Percentiles rank a stretch among this genome's conserved stretches.
These are phyloP conservation scores for Tyto alba DNA, from an alignment of 2,113 vertebrate genomes.

Conservation along the genomic window DNA sequence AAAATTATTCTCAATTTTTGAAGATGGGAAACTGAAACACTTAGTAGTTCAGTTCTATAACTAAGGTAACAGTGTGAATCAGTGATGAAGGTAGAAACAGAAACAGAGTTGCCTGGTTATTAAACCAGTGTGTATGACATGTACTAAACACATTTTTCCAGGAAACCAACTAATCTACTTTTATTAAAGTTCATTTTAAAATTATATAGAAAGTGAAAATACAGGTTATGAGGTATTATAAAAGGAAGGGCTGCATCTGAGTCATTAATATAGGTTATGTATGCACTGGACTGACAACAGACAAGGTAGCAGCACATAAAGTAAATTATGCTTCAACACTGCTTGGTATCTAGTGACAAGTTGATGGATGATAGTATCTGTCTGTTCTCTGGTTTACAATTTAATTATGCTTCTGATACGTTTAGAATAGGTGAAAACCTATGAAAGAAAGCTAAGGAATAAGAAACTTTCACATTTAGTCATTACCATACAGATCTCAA, in stretches of 20 bases:
- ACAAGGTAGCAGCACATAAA: background rate
- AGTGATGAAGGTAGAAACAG: background rate
- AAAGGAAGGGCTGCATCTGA: background rate
- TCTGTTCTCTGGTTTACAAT: background rate
- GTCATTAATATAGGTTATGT: background rate
- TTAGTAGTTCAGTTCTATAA: background rate
- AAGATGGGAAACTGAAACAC: background rate
- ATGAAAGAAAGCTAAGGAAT: background rate
- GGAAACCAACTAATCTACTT: background rate
- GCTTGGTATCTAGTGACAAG: background rate
- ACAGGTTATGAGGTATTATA: background rate
- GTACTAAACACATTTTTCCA: background rate
- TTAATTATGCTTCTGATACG: background rate
- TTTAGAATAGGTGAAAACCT: background rate
- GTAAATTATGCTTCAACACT: background rate
- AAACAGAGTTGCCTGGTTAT: background rate
- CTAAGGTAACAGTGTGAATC: background rate
- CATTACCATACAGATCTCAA: background rate
- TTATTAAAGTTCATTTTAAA: background rate
- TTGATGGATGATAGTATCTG: background rate
- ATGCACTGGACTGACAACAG: background rate
- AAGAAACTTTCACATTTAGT: background rate
- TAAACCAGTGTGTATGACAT: background rate
- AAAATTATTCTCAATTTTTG: background rate
- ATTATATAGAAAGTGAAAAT: background rate